Evolutionary conservation across 2,888 invertebrate species (phyloP).

Genomic region (Omphaloscelis lunosa): DNA sequence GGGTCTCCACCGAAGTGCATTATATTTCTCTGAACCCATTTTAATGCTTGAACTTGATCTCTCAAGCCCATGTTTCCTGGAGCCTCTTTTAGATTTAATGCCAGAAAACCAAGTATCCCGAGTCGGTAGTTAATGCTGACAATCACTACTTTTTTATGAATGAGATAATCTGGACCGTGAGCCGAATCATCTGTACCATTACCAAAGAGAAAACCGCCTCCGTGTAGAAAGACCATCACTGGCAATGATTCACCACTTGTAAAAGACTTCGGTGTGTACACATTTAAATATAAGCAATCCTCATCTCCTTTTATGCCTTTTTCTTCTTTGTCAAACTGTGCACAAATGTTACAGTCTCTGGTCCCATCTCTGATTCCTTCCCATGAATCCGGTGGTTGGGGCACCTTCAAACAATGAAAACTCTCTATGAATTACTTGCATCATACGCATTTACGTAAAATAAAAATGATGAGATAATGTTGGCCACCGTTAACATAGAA

Average conservation of each 20-base stretch:
- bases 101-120: conserved; percentile 86
- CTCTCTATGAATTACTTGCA: conserved; percentile 8
- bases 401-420: conserved; percentile 75
- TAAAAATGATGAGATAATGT: not conserved
- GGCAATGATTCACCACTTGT: conserved; percentile 71
- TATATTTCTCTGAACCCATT: conserved; percentile 89
- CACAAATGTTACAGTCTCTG: conserved; percentile 91
- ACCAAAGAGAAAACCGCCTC: conserved; percentile 87
- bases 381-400: conserved; percentile 88
- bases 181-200: conserved; percentile 81
- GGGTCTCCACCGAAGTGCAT: conserved; percentile 87
- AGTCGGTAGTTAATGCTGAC: conserved; percentile 87
- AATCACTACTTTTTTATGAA: conserved; percentile 84
- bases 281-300: conserved; percentile 93
- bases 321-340: conserved; percentile 91
- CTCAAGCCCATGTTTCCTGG: conserved; percentile 88
- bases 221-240: conserved; percentile 88
- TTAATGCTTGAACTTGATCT: conserved; percentile 89
- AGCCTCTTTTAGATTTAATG: conserved; percentile 83
- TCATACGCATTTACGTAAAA: not conserved
- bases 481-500: not conserved
- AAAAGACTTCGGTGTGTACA: conserved; percentile 91
- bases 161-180: conserved; percentile 85
- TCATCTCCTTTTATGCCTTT: conserved; percentile 89
- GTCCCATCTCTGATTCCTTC: conserved; percentile 92